Evolutionary conservation across 2,888 invertebrate species (phyloP), one percentile per base, ranked within the genome.

Genomic region (Plusia festucae): DNA sequence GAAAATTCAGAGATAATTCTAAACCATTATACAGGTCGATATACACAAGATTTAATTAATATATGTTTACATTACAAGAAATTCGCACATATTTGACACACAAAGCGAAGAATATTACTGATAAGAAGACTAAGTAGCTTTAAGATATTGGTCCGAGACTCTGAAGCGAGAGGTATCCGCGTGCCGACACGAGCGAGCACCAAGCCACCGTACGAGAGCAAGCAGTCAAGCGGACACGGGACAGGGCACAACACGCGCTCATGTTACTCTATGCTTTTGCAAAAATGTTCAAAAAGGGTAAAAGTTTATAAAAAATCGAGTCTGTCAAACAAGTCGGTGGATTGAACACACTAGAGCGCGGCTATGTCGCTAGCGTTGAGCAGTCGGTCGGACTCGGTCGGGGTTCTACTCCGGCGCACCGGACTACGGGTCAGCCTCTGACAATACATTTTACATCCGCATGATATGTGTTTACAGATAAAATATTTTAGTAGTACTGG

Each of bases 51-150:
- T 89, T 93, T 89, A 89, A 90, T 91, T 79, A 89, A 89, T 91
- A 91, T 90, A 92, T 83, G 91, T 93, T 93, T 91, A 94, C 90
- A 90, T 92, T 91, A 92, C 89, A 90, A 91, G 90, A 92, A 92
- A 92, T 86, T 94, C 92, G 94, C 95, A 93, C 92, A 93, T 92
- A 93, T 94, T 95, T 95, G 94, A 95, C 95, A 95, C 94, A 94
- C 93, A 94, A 95, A 95, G 95, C 95, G 93, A 94, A 91, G 89
- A 90, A 90, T 89, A 92, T 89, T 91, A 92, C 82, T 87, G 88
- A 88, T 89, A 89, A 90, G 87, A 91, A 91, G 91, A 92, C 85
- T 90, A 92, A 88, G 89, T 89, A 91, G 93, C 91, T 88, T 89
- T 88, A 90, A 90, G 90, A 91, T 89, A 92, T 95, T 95, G 95